A percentile compares a stretch with the other conserved stretches of the same genome.
Evolutionary conservation across 2,888 invertebrate species (phyloP).

Genomic region (Drosophila nr. perissopoda): DNA sequence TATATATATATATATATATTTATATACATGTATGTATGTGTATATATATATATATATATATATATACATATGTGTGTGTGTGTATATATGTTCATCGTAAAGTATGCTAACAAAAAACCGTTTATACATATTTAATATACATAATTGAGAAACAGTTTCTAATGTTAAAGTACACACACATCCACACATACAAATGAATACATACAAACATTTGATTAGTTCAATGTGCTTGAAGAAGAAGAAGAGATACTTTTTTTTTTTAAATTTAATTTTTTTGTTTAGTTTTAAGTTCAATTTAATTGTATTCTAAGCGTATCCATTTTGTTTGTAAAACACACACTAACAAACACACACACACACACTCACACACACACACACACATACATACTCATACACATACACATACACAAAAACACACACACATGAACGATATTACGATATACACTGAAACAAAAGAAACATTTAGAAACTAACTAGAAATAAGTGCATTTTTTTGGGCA

Average conservation of each 20-base stretch:
- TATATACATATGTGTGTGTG: constrained; percentile 26
- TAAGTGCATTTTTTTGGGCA: constrained; percentile 69
- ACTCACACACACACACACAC: constrained; percentile 20
- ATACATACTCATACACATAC: constrained; percentile 19
- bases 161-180: constrained; percentile 38
- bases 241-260: constrained; percentile 29
- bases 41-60: not conserved
- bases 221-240: constrained; percentile 44
- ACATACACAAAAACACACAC: constrained; percentile 27
- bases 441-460: constrained; percentile 46
- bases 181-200: constrained; percentile 13
- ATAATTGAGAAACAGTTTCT: constrained; percentile 39
- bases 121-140: constrained; percentile 34
- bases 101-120: constrained; percentile 47
- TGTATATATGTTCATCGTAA: constrained; percentile 40
- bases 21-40: constrained; percentile 8
- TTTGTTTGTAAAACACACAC: constrained; percentile 70
- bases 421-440: constrained; percentile 54
- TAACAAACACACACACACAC: constrained; percentile 8
- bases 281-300: constrained; percentile 75
- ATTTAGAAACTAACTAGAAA: constrained; percentile 63
- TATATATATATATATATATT: not conserved
- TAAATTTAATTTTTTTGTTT: constrained; percentile 64
- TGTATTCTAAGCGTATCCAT: constrained; percentile 67
- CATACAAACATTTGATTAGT: constrained; percentile 41